Evolutionary conservation across 2,797 vertebrate genomes (phyloP).

Genomic region (Acanthis flammea): DNA sequence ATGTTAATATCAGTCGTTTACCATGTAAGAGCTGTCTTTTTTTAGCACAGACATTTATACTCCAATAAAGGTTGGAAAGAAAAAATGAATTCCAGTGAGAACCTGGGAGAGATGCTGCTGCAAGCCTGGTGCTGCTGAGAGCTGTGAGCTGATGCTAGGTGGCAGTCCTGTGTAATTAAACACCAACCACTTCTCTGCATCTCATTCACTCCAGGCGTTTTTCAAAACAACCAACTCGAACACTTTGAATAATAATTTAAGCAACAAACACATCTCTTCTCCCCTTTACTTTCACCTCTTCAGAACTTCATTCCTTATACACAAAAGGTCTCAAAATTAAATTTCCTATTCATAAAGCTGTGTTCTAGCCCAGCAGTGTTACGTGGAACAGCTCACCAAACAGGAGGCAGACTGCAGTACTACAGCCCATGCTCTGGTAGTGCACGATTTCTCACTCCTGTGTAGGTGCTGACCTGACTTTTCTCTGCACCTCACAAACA

Average conservation of each 20-base stretch:
- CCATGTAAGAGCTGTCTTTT: neutral
- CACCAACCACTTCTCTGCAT: neutral
- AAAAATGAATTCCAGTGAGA: neutral
- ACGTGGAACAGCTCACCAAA: neutral
- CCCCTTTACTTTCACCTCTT: slow-evolving; percentile 28
- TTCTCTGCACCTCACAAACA: neutral
- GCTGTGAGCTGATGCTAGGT: slow-evolving; percentile 71
- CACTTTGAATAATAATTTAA: slow-evolving; percentile 38
- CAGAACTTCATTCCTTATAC: neutral
- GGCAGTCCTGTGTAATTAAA: slow-evolving; percentile 76
- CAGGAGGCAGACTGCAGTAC: neutral
- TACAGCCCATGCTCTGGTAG: neutral
- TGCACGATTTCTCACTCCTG: neutral
- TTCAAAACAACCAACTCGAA: neutral
- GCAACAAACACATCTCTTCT: neutral
- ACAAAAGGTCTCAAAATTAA: neutral
- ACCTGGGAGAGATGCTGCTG: neutral
- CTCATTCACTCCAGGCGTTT: slow-evolving; percentile 3
- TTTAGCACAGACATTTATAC: neutral
- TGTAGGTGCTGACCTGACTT: neutral
- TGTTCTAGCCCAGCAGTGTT: neutral
- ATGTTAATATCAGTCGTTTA: neutral
- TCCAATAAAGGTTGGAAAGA: neutral
- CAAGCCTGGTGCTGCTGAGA: neutral
- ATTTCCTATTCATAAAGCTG: neutral